A percentile compares a stretch with the other conserved stretches of the same genome.
phyloP scores from a whole-genome alignment of 2,113 vertebrate genomes.

The Phrynocephalus versicolor region DNA sequence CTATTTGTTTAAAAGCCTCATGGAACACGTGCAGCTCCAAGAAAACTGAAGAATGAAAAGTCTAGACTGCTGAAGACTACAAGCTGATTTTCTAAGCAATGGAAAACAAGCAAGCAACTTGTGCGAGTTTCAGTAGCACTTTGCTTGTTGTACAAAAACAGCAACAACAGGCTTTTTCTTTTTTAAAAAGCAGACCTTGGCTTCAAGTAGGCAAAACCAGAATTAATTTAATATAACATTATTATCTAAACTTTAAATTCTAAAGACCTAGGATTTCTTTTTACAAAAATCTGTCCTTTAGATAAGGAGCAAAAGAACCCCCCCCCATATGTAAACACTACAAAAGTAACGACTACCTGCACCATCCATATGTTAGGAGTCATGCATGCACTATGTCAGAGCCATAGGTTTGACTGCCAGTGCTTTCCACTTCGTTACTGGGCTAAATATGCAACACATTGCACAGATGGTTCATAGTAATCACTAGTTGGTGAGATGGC shows the following conservation, averaged over 20 bases:
- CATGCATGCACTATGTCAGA: neutral
- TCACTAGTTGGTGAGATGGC: neutral
- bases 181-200: slow-evolving; percentile 40
- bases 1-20: slow-evolving; percentile 82
- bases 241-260: neutral
- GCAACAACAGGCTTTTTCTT: too few species aligned
- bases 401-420: neutral
- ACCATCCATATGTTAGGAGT: neutral
- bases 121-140: slow-evolving; percentile 16
- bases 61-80: slow-evolving; percentile 70
- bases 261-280: neutral
- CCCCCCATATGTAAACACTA: neutral
- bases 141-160: slow-evolving; percentile 32
- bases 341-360: neutral
- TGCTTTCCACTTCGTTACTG: neutral
- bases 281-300: neutral
- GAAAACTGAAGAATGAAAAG: slow-evolving; percentile 75
- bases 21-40: slow-evolving; percentile 74
- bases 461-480: neutral
- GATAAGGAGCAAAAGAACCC: neutral
- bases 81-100: slow-evolving; percentile 67
- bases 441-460: neutral
- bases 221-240: too few species aligned
- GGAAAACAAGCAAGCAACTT: slow-evolving; percentile 61
- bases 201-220: slow-evolving; percentile 32